phyloP scores from a whole-genome alignment of 1,140 invertebrate species.

The Drosophila sechellia region DNA sequence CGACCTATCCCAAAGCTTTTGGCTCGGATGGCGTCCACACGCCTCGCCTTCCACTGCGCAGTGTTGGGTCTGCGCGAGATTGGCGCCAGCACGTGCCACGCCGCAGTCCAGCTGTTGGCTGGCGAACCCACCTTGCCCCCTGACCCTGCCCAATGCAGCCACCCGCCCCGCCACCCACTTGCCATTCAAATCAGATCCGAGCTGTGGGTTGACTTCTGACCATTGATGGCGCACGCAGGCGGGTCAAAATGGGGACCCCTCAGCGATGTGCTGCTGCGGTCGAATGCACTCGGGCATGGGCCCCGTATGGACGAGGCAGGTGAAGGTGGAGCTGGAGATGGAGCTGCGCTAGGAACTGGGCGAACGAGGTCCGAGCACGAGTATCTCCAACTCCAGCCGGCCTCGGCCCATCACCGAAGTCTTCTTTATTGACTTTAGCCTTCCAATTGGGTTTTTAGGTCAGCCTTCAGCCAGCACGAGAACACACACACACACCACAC shows the following conservation, averaged over 20 bases:
- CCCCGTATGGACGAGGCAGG: constrained; percentile 11
- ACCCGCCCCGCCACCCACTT: constrained; percentile 3
- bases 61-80: constrained; percentile 65
- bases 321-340: constrained; percentile 24
- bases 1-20: constrained; percentile 76
- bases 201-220: constrained; percentile 70
- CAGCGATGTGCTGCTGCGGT: constrained; percentile 17
- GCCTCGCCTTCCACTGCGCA: constrained; percentile 64
- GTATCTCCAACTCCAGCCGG: constrained; percentile 36
- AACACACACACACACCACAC: constrained; percentile 23
- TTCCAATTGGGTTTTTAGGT: constrained; percentile 78
- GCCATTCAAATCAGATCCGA: constrained; percentile 68
- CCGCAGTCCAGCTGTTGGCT: constrained; percentile 66
- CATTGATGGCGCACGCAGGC: constrained; percentile 40
- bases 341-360: constrained; percentile 1
- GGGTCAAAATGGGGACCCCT: constrained; percentile 9
- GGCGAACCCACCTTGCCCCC: constrained; percentile 31
- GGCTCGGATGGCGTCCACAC: constrained; percentile 50
- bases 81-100: constrained; percentile 73
- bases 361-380: constrained; percentile 5
- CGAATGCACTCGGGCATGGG: constrained; percentile 42
- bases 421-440: constrained; percentile 72
- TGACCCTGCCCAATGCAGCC: constrained; percentile 23
- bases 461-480: constrained; percentile 47
- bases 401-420: constrained; percentile 51